phyloP scores from a whole-genome alignment of 2,797 vertebrate genomes.

The Atherinosoma microstoma region DNA sequence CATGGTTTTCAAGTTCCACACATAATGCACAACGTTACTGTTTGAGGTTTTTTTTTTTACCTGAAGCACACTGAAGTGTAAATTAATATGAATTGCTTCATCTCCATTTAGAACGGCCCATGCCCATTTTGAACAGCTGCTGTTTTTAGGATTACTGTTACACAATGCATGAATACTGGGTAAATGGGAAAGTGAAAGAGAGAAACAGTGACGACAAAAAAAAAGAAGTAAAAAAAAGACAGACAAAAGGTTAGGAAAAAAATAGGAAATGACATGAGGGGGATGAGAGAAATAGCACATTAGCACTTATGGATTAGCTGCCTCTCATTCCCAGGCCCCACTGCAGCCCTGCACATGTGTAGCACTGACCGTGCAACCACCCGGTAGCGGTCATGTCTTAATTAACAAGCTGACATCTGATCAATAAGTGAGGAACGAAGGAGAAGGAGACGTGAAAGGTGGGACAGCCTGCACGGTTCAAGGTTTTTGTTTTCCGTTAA shows the following conservation, averaged over 20 bases:
- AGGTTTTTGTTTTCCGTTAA: slow-evolving; percentile 74
- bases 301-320: slow-evolving; percentile 83
- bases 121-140: neutral
- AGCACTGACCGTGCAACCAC: slow-evolving; percentile 68
- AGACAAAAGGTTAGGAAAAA: slow-evolving; percentile 28
- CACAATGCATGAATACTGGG: neutral
- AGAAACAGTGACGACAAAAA: slow-evolving; percentile 2
- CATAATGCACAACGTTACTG: neutral
- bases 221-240: neutral
- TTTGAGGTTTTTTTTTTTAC: neutral
- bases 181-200: neutral
- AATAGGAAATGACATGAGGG: slow-evolving; percentile 51
- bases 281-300: slow-evolving; percentile 69
- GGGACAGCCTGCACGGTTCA: slow-evolving; percentile 67
- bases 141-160: slow-evolving; percentile 3
- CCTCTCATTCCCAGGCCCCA: slow-evolving; percentile 76
- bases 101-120: neutral
- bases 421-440: slow-evolving; percentile 77
- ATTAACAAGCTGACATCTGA: slow-evolving; percentile 79
- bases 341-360: slow-evolving; percentile 68
- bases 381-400: slow-evolving; percentile 78
- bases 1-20: neutral
- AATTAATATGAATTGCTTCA: neutral
- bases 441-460: slow-evolving; percentile 63
- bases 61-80: neutral